Evolutionary conservation across 2,888 invertebrate species (phyloP).

Genomic region (Blomia tropicalis): DNA sequence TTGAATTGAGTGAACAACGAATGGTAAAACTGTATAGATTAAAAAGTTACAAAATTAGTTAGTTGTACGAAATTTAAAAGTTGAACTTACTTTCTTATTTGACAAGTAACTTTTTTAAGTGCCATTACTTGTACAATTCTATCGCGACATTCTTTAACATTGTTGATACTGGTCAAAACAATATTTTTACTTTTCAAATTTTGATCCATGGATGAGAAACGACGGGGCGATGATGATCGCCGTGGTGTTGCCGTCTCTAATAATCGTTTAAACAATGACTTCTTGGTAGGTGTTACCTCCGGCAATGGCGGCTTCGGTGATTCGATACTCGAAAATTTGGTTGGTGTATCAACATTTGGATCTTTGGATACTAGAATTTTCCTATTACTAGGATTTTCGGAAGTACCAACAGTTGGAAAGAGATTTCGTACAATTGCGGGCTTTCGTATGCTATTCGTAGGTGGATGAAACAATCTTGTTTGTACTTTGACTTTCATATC

Average conservation of each 20-base stretch:
- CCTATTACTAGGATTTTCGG: too few species aligned
- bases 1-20: constrained; percentile 12
- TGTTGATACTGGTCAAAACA: constrained; percentile 46
- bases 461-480: too few species aligned
- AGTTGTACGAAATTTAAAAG: background rate
- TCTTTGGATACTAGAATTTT: too few species aligned
- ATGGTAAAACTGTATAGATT: constrained; percentile 10
- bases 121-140: constrained; percentile 46
- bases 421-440: too few species aligned
- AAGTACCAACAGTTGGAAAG: too few species aligned
- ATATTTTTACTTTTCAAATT: constrained; percentile 47
- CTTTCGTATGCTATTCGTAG: too few species aligned
- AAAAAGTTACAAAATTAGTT: background rate
- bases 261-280: constrained; percentile 20
- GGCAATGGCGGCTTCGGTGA: background rate
- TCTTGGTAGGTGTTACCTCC: constrained; percentile 7
- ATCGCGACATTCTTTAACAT: constrained; percentile 34
- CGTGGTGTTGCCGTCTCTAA: constrained; percentile 22
- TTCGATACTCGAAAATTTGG: background rate
- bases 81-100: constrained; percentile 47
- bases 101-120: constrained; percentile 47
- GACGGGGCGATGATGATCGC: constrained; percentile 4
- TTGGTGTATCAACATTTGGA: background rate
- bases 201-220: constrained; percentile 38
- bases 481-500: too few species aligned